Percentiles rank a stretch among this genome's conserved stretches.
Conservation (phyloP, 2,888 invertebrate species). For the Pinctada fucata region DNA sequence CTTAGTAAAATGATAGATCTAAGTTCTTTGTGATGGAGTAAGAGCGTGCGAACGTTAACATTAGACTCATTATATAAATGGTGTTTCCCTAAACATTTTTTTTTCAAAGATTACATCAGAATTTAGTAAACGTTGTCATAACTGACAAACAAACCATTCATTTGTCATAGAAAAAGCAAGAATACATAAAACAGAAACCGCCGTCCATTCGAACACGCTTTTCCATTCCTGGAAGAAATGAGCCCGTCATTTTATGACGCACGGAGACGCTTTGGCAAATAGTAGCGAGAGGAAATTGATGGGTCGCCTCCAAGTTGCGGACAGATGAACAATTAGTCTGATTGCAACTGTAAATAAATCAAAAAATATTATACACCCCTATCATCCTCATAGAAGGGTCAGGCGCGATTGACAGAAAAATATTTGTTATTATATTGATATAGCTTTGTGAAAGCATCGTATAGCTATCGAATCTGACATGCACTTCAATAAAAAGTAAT, state of each 20-base stretch:
- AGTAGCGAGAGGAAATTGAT: slow-evolving; percentile 16
- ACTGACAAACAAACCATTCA: neutral
- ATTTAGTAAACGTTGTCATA: too few relatives aligned
- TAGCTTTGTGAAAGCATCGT: slow-evolving; percentile 37
- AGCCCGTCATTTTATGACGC: slow-evolving; percentile 1
- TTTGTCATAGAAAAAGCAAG: neutral
- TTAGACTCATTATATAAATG: too few relatives aligned
- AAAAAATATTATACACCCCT: slow-evolving; percentile 31
- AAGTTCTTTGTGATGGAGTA: too few relatives aligned
- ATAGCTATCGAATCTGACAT: slow-evolving; percentile 37
- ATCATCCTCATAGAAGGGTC: slow-evolving; percentile 31
- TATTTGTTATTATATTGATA: slow-evolving; percentile 39
- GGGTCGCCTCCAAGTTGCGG: slow-evolving; percentile 22
- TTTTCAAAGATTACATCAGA: too few relatives aligned
- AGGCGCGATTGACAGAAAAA: slow-evolving; percentile 35
- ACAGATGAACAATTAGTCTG: slow-evolving; percentile 38
- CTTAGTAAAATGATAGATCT: too few relatives aligned
- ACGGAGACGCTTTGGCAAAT: slow-evolving; percentile 17
- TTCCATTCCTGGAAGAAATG: neutral
- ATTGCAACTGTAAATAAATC: slow-evolving; percentile 41
- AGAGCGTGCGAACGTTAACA: too few relatives aligned
- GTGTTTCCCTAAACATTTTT: too few relatives aligned
- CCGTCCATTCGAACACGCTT: neutral
- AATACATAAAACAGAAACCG: neutral
- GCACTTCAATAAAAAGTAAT: slow-evolving; percentile 43